A percentile compares a stretch with the other conserved stretches of the same genome.
Evolutionary conservation across 2,888 invertebrate genomes (phyloP).

Genomic region (Therioaphis trifolii): DNA sequence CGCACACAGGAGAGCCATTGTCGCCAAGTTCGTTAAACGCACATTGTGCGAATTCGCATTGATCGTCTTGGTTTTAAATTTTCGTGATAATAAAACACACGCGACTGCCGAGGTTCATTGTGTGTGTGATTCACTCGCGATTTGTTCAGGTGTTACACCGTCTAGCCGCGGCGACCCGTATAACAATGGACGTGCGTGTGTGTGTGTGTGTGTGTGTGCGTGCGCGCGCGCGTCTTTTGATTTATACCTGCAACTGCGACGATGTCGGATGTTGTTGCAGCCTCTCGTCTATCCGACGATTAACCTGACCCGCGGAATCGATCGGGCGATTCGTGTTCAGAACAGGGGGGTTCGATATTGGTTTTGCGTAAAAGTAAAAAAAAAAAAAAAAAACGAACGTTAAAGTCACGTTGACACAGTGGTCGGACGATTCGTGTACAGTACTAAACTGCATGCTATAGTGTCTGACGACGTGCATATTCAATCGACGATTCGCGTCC

Average conservation of each 20-base stretch:
- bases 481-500: too few relatives aligned
- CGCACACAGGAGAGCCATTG: constrained; percentile 15
- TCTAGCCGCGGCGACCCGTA: neutral
- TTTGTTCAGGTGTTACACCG: constrained; percentile 7
- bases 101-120: constrained; percentile 11
- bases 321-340: too few relatives aligned
- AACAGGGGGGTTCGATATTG: too few relatives aligned
- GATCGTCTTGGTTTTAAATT: constrained; percentile 3
- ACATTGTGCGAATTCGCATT: constrained; percentile 48
- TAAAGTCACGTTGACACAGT: too few relatives aligned
- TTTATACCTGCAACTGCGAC: neutral
- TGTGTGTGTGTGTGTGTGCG: neutral
- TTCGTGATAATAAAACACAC: neutral
- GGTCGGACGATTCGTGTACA: too few relatives aligned
- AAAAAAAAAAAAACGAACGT: too few relatives aligned
- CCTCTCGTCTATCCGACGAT: neutral
- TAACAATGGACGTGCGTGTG: neutral
- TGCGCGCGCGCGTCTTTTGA: neutral
- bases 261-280: neutral
- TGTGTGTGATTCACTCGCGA: neutral
- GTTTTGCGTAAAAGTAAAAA: too few relatives aligned
- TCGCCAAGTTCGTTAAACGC: constrained; percentile 50
- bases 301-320: neutral
- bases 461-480: too few relatives aligned
- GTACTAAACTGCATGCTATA: too few relatives aligned